Evolutionary conservation across 1,140 invertebrate genomes (phyloP).

Genomic region (Orius laevigatus): DNA sequence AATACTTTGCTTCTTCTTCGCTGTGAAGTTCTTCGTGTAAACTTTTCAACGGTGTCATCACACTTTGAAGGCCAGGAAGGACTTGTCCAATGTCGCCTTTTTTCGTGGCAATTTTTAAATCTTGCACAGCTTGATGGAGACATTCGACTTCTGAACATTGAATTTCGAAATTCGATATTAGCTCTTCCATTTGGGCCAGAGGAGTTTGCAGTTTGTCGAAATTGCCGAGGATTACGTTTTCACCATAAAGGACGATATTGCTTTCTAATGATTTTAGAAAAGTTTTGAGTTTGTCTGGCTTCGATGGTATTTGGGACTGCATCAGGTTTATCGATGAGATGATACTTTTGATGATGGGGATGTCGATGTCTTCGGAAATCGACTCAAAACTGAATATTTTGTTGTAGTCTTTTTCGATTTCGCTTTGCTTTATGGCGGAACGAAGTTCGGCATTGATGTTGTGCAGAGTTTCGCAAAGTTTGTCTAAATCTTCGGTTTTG

Average conservation of each 20-base stretch:
- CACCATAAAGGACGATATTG: conserved; percentile 1
- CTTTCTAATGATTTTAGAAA: conserved; percentile 7
- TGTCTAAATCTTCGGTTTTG: conserved; percentile 2
- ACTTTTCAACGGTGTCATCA: conserved; percentile 8
- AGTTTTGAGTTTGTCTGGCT: neutral
- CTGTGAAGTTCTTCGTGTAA: conserved; percentile 13
- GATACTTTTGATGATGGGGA: conserved; percentile 7
- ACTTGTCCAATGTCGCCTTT: neutral
- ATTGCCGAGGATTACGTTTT: neutral
- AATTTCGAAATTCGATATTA: neutral
- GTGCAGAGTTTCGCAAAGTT: neutral
- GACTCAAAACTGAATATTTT: conserved; percentile 8
- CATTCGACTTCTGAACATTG: conserved; percentile 2
- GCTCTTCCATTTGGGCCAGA: neutral
- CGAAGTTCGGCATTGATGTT: conserved; percentile 1
- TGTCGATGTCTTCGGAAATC: conserved; percentile 3
- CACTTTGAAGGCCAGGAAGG: neutral
- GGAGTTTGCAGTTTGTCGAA: neutral
- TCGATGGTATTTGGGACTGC: neutral
- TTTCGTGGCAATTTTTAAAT: neutral
- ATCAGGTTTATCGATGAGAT: conserved; percentile 1
- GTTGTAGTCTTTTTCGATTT: conserved; percentile 7
- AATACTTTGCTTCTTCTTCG: conserved; percentile 10
- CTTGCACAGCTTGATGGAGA: neutral
- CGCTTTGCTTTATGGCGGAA: neutral